Conservation (phyloP, 2,797 vertebrate genomes). For the Artibeus jamaicensis region DNA sequence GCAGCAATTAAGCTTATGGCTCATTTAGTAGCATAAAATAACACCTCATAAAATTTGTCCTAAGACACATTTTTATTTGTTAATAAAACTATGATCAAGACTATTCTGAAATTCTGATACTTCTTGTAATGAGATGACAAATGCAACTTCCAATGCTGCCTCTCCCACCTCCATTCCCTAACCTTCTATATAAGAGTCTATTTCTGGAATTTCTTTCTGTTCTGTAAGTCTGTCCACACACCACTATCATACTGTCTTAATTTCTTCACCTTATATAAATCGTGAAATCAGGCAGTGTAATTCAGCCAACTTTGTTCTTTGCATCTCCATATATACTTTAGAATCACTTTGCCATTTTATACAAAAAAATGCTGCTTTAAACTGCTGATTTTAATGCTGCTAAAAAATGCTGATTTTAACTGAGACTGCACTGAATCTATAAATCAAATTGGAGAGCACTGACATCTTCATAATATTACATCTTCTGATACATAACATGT, state of each 20-base stretch:
- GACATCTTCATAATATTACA: not conserved
- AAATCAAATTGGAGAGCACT: not conserved
- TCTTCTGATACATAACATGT: not conserved
- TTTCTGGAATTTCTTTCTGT: not conserved
- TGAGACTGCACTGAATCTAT: not conserved
- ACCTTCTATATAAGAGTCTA: not conserved
- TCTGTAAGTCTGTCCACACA: not conserved
- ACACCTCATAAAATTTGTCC: not conserved
- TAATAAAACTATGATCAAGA: not conserved
- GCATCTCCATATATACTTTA: not conserved
- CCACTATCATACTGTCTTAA: not conserved
- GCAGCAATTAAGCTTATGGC: not conserved
- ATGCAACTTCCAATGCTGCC: too few relatives aligned
- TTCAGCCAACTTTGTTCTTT: not conserved
- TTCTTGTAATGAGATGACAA: not conserved
- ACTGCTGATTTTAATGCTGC: not conserved
- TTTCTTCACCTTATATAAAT: not conserved
- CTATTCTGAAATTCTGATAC: not conserved
- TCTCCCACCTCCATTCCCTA: not conserved
- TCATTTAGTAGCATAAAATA: slow-evolving; percentile 18
- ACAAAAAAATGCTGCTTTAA: not conserved
- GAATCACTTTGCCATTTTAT: not conserved
- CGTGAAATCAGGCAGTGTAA: not conserved
- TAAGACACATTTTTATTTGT: not conserved
- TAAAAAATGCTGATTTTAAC: not conserved